These are phyloP conservation scores for Malacoctenus gilli DNA, from an alignment of 2,797 vertebrate species.

Conservation along the genomic window DNA sequence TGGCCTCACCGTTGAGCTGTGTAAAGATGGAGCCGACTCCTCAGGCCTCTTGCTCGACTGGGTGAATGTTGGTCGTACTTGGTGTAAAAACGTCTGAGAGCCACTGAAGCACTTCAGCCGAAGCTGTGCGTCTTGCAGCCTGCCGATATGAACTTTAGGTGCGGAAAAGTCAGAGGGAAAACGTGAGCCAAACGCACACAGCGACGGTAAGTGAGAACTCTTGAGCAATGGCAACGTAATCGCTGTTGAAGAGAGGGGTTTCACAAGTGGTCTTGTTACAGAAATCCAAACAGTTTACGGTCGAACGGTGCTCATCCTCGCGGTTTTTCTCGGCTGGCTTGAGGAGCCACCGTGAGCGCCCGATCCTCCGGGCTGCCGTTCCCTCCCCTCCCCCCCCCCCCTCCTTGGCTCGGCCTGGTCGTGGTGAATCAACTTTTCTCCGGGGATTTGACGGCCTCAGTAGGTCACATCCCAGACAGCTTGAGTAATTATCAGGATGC, in stretches of 20 bases:
- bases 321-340: constrained; percentile 1
- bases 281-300: not conserved
- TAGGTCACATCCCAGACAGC: constrained; percentile 35
- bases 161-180: not conserved
- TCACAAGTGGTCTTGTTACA: not conserved
- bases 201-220: constrained; percentile 3
- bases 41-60: too few species aligned
- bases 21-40: too few species aligned
- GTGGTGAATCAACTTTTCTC: constrained; percentile 41
- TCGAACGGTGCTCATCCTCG: not conserved
- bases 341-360: constrained; percentile 22
- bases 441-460: constrained; percentile 33
- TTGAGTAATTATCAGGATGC: constrained; percentile 38
- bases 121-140: not conserved
- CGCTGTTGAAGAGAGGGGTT: not conserved
- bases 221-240: not conserved
- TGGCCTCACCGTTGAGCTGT: too few species aligned
- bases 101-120: not conserved
- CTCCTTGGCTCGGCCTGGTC: constrained; percentile 29
- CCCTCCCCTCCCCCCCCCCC: constrained; percentile 13
- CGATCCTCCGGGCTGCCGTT: constrained; percentile 7
- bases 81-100: not conserved
- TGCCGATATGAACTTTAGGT: constrained; percentile 19
- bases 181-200: constrained; percentile 1
- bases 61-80: too few species aligned